Evolutionary conservation across 2,888 invertebrate genomes (phyloP), one percentile per base, ranked within the genome.

Genomic region (Polydrusus pterygomalis): DNA sequence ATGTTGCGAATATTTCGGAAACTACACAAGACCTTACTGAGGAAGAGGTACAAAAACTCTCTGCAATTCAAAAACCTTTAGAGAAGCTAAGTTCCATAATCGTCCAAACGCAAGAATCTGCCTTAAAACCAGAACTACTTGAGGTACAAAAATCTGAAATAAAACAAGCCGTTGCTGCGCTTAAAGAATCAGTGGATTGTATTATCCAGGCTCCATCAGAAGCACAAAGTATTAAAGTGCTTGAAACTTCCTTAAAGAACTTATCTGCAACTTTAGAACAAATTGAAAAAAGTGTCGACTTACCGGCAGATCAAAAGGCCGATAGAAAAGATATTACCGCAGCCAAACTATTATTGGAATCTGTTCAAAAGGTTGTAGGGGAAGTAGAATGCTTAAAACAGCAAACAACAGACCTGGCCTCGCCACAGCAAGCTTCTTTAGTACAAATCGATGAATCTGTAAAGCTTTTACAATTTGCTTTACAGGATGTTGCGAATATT

Each of bases 11-110:
- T n/a, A 43, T 43, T 43, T 13, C 43, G 2, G 43, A 43, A 43
- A 13, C n/a, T n/a, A 43, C 43, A n/a, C 43, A 43, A 13, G 43
- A 43, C n/a, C 51, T n/a, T 20, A 74, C 47, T 1, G n/a, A 43
- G 3, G 43, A 43, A 43, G 43, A 43, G n/a, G 43, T 10, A 13
- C 13, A 43, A 43, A 45, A 68, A 51, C 18, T 56, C 13, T 18
- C 30, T 7, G 1, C 30, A 3, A 9, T 56, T n/a, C 20, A 63
- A 38, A 18, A 78, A 54, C 81, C 81, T 15, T 62, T 82, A 45
- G 74, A 79, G 74, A 79, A 78, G 70, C 62, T 83, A 40, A 67
- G 78, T 51, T 77, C 74, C n/a, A 40, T 80, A 1, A 70, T 81
- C 40, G 77, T 79, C 43, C 75, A 78, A 56, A 78, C 78, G 13